A percentile compares a stretch with the other conserved stretches of the same genome.
Evolutionary conservation across 2,888 invertebrate species (phyloP).

Genomic region (Stratiomys singularior): DNA sequence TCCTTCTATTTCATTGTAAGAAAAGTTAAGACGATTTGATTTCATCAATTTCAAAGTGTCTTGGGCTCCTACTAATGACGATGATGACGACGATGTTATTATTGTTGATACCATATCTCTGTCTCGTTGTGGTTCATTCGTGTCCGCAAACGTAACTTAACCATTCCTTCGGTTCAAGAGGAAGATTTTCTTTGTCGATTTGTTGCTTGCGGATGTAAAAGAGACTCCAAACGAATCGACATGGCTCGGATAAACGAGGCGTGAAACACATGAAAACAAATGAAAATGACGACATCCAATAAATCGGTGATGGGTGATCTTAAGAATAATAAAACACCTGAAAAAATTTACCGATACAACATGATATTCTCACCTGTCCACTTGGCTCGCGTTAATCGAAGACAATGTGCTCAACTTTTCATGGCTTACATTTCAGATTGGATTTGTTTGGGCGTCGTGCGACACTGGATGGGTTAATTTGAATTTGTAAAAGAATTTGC

Average conservation of each 20-base stretch:
- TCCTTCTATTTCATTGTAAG: background rate
- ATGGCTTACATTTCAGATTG: slow-evolving; percentile 35
- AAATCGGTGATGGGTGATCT: slow-evolving; percentile 14
- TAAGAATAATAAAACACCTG: slow-evolving; percentile 32
- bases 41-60: background rate
- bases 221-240: too few relatives aligned
- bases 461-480: slow-evolving; percentile 11
- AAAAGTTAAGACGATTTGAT: background rate
- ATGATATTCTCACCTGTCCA: slow-evolving; percentile 37
- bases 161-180: too few relatives aligned
- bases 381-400: slow-evolving; percentile 1
- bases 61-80: too few relatives aligned
- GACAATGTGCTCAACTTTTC: slow-evolving; percentile 32
- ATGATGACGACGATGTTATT: too few relatives aligned
- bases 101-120: too few relatives aligned
- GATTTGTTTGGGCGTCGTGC: slow-evolving; percentile 22
- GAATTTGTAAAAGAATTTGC: slow-evolving; percentile 23
- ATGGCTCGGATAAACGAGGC: too few relatives aligned
- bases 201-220: too few relatives aligned
- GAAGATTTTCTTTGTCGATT: background rate
- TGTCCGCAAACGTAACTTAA: too few relatives aligned
- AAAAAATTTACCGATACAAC: background rate
- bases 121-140: too few relatives aligned
- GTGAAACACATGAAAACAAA: slow-evolving; percentile 12
- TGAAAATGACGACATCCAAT: slow-evolving; percentile 4